Evolutionary conservation across 2,797 vertebrate genomes (phyloP).

Genomic region (Myotis findleyi): DNA sequence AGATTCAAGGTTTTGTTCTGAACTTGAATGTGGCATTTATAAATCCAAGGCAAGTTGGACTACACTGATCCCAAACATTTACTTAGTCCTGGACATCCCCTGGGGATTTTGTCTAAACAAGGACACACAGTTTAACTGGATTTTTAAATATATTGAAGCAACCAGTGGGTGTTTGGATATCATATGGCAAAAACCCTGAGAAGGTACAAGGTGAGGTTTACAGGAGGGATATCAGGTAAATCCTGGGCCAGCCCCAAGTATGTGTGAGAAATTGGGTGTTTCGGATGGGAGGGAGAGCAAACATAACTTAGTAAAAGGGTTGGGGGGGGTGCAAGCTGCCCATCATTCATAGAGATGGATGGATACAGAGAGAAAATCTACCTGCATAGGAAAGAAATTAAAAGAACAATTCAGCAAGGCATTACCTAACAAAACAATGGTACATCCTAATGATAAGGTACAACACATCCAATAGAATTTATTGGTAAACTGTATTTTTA

Average conservation of each 20-base stretch:
- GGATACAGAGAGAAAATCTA: neutral
- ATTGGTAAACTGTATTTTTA: neutral
- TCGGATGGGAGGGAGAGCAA: neutral
- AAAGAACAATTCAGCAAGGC: neutral
- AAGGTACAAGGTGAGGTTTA: neutral
- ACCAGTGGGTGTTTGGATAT: neutral
- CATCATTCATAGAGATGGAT: neutral
- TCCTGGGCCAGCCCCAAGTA: neutral
- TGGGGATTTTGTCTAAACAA: slow-evolving; percentile 29
- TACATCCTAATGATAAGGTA: neutral
- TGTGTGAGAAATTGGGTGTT: neutral
- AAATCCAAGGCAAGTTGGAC: slow-evolving; percentile 12
- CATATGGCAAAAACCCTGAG: neutral
- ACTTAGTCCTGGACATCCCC: neutral
- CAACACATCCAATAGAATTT: neutral
- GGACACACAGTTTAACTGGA: slow-evolving; percentile 7
- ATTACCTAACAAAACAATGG: neutral
- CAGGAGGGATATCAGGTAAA: neutral
- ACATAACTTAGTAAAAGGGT: neutral
- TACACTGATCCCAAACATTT: slow-evolving; percentile 49
- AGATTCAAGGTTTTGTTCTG: slow-evolving; percentile 55
- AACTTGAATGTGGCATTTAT: slow-evolving; percentile 52
- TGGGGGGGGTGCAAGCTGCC: neutral
- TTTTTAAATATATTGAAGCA: slow-evolving; percentile 39
- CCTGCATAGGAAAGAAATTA: neutral